Percentiles rank a stretch among this genome's conserved stretches.
Evolutionary conservation across 2,797 vertebrate genomes (phyloP).

Genomic region (Lerista edwardsae): DNA sequence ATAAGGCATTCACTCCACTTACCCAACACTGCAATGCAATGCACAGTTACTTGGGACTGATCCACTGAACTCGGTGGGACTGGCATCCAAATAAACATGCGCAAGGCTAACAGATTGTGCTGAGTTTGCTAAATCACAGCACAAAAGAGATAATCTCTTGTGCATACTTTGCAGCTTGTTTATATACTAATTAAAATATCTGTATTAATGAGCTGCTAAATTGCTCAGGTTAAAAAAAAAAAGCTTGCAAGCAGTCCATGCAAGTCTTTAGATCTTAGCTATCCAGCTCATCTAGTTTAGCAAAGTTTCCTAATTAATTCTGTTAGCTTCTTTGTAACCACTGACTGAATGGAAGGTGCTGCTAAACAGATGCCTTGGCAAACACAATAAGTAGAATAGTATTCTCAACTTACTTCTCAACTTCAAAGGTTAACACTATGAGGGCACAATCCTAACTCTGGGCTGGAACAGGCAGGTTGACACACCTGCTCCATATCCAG

Average conservation of each 20-base stretch:
- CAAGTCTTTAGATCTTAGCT: not conserved
- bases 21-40: not conserved
- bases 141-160: not conserved
- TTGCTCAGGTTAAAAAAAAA: not conserved
- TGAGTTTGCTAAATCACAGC: conserved; percentile 1
- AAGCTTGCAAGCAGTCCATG: not conserved
- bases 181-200: conserved; percentile 7
- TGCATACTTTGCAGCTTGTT: not conserved
- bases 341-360: not conserved
- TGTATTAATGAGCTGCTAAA: not conserved
- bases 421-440: not conserved
- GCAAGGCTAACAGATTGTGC: too few species aligned
- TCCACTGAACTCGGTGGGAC: not conserved
- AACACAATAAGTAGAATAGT: not conserved
- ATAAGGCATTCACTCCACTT: too few species aligned
- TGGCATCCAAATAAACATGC: not conserved
- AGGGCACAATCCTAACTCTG: too few species aligned
- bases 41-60: not conserved
- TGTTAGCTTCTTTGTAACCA: not conserved
- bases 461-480: too few species aligned
- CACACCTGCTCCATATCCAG: too few species aligned
- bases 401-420: not conserved
- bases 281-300: not conserved
- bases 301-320: not conserved
- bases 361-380: not conserved